These are phyloP conservation scores for Agapostemon virescens DNA, from an alignment of 2,888 invertebrate species.

Conservation along the genomic window DNA sequence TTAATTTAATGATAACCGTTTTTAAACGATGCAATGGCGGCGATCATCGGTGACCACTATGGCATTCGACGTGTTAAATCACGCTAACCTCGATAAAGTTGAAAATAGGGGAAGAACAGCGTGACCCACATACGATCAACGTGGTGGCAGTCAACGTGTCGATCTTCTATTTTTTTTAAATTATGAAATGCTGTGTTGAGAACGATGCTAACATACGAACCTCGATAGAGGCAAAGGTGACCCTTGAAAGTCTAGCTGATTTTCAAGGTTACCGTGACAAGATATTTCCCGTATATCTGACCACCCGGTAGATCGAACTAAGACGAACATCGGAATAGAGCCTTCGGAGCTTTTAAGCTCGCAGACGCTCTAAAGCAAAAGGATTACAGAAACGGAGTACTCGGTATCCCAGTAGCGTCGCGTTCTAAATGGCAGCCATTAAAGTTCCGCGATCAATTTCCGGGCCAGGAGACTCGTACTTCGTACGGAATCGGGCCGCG, in stretches of 20 bases:
- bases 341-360: conserved; percentile 20
- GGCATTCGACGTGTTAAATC: too few relatives aligned
- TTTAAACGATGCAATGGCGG: too few relatives aligned
- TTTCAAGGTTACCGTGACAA: neutral
- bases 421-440: conserved; percentile 34
- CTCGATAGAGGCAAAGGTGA: neutral
- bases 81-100: too few relatives aligned
- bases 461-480: neutral
- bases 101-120: too few relatives aligned
- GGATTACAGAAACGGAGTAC: conserved; percentile 13
- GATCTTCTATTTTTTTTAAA: neutral
- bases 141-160: neutral
- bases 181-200: neutral
- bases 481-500: neutral
- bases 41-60: too few relatives aligned
- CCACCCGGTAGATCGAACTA: neutral
- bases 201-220: neutral
- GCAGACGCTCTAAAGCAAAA: neutral
- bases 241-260: neutral
- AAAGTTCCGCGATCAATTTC: conserved; percentile 47
- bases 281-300: neutral
- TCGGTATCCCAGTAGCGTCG: conserved; percentile 11
- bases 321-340: neutral
- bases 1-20: too few relatives aligned
- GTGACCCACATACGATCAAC: neutral